Base-by-base conservation (phyloP, 2,888 invertebrate species). In the Erynnis tages region DNA sequence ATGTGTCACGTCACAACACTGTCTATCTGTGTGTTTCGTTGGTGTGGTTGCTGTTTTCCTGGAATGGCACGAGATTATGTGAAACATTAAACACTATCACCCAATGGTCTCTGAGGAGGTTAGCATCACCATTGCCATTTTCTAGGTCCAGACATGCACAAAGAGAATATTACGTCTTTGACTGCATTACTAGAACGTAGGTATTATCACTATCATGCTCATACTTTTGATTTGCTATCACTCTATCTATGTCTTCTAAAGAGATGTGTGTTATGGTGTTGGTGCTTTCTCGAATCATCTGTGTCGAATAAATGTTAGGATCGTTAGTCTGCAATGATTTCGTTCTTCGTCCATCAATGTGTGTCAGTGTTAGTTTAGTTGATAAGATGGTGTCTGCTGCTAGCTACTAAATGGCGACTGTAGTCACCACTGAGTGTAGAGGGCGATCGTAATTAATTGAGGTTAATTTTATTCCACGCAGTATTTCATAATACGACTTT, bases 181-280 rank as follows among this genome's bases (percentile, higher is more conserved):
- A n/a, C n/a, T n/a, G n/a, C n/a, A n/a, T n/a, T n/a, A n/a, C n/a
- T n/a, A n/a, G n/a, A n/a, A n/a, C n/a, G 10, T 34, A 45, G 45
- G 32, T 38, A 49, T 23, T 32, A 32, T 50, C 41, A 50, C 40
- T 34, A 41, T 50, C 49, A 34, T 19, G 11, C 14, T 19, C 34
- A 34, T 35, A 0, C 19, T 13, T 25, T 6, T 48, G 10, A 14
- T 34, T 32, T 13, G 13, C 25, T 38, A 11, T 6, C 10, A 10
- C 21, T 17, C 2, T 37, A 7, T 7, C 11, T 16, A 13, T 21
- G 37, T 21, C 37, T 37, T 11, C 11, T 37, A 11, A 2, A 21
- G 21, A 6, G 21, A 21, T 21, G 13, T 14, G 11, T n/a, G 16
- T 8, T 41, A 19, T 41, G 34, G 41, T 34, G 41, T 43, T 19